Base-by-base conservation (phyloP, 2,113 vertebrate genomes). In the Alligator mississippiensis region DNA sequence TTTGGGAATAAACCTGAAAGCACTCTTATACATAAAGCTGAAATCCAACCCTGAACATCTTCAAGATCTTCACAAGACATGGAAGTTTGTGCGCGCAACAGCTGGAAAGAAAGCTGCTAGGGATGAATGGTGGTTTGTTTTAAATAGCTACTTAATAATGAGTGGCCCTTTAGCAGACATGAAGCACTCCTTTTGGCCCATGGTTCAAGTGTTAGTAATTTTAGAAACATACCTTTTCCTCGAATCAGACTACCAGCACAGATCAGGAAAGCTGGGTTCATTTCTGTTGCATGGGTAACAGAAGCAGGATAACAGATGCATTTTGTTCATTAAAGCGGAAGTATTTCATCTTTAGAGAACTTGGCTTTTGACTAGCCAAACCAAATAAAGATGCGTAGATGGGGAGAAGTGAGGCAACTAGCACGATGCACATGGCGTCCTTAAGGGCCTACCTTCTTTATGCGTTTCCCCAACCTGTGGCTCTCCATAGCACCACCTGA, bases 331-430 rank as follows among this genome's bases (percentile, higher is more conserved):
- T 47, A 12, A 74, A 12, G 68, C 18, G 66, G 38, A 30, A 62
- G 60, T 28, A 54, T 18, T 11, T n/a, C 6, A 91, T 12, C 54
- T 60, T 7, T 2, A 68, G 62, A 66, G 55, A 80, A 59, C 17
- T 9, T 0, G 0, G 55, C 28, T n/a, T 72, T 34, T 14, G 2
- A 13, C 30, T 12, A 80, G 19, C 62, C 17, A 19, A 9, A n/a
- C 24, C 13, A 5, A 34, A 27, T 38, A 18, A n/a, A 4, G 5
- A 55, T 17, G 9, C 11, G 58, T 21, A 58, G 22, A 78, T 25
- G 25, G 11, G 30, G 21, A 79, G 19, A n/a, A 58, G 30, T 15
- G n/a, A 13, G 14, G n/a, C 17, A 38, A 4, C 0, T 1, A 82
- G 14, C 60, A 74, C 18, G 4, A 5, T 24, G 7, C 9, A 22